Evolutionary conservation across 2,113 vertebrate species (phyloP).

Genomic region (Myotis davidii): DNA sequence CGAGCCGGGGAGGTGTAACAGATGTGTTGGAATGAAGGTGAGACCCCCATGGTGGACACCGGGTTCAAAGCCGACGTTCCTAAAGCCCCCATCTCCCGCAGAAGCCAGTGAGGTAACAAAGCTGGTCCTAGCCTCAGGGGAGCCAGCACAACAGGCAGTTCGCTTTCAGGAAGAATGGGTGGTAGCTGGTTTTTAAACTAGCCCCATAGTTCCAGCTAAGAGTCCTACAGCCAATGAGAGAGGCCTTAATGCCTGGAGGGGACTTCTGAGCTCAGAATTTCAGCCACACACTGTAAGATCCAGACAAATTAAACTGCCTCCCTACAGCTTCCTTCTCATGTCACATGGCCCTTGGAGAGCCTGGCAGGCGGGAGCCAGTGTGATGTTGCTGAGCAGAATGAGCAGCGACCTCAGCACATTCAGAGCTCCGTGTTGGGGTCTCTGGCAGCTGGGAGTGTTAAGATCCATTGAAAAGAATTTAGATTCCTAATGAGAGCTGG

Average conservation of each 20-base stretch:
- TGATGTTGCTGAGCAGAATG: background rate
- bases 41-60: too few relatives aligned
- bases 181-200: background rate
- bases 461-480: slow-evolving; percentile 29
- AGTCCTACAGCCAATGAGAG: background rate
- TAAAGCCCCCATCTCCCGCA: background rate
- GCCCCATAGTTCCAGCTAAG: background rate
- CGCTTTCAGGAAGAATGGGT: background rate
- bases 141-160: background rate
- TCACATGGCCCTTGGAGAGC: background rate
- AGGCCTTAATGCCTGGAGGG: background rate
- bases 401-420: slow-evolving; percentile 5
- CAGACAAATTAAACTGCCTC: background rate
- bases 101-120: background rate
- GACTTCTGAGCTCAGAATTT: slow-evolving; percentile 8
- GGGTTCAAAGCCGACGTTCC: background rate
- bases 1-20: background rate
- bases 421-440: slow-evolving; percentile 22
- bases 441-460: slow-evolving; percentile 54
- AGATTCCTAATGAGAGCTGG: slow-evolving; percentile 63
- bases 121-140: background rate
- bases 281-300: background rate
- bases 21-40: background rate
- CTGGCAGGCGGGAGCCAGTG: background rate
- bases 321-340: background rate